These are phyloP conservation scores for Aleadryas rufinucha DNA, from an alignment of 2,113 vertebrate species.

Conservation along the genomic window DNA sequence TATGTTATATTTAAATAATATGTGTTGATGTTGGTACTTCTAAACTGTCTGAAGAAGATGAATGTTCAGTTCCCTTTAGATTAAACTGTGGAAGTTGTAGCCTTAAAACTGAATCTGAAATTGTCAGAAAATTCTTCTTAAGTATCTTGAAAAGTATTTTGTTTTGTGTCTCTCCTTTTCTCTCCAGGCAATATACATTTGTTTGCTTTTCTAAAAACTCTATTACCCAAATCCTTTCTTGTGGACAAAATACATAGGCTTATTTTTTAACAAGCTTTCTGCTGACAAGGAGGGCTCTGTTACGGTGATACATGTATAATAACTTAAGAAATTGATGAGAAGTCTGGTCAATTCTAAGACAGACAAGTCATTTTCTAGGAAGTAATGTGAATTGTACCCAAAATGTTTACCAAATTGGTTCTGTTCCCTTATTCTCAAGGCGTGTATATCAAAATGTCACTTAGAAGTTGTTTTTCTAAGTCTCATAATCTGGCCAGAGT, in stretches of 20 bases:
- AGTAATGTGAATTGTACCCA: not conserved
- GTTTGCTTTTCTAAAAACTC: not conserved
- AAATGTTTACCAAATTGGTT: not conserved
- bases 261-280: not conserved
- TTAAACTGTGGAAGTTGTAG: not conserved
- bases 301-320: not conserved
- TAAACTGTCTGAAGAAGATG: not conserved
- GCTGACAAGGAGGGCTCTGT: not conserved
- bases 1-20: not conserved
- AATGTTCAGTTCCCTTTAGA: not conserved
- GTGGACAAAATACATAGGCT: not conserved
- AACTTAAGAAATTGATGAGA: not conserved
- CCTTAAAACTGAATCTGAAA: not conserved
- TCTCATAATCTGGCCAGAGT: not conserved
- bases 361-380: not conserved
- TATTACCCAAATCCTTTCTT: not conserved
- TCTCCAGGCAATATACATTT: not conserved
- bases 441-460: not conserved
- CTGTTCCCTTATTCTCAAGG: not conserved
- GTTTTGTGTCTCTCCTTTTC: not conserved
- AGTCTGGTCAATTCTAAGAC: not conserved
- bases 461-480: not conserved
- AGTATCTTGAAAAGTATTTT: not conserved
- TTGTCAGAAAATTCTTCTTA: not conserved
- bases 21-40: not conserved